Evolutionary conservation across 2,888 invertebrate genomes (phyloP), one percentile per base, ranked within the genome.

Genomic region (Tetrapedia diversipes): DNA sequence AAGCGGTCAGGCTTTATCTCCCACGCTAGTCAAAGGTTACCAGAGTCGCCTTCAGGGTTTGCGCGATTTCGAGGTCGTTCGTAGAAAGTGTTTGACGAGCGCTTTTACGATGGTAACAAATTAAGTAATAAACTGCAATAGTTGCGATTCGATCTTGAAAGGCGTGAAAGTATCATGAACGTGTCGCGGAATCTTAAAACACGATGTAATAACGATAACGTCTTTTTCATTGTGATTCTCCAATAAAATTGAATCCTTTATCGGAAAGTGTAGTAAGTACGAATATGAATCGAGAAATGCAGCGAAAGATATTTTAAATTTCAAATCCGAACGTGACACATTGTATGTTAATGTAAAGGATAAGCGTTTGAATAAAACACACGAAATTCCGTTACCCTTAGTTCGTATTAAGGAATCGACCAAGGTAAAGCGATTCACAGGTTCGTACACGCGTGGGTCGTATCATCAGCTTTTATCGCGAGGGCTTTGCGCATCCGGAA

Each of bases 21-120:
- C 83, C 88, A 88, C 87, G 87, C 86, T 88, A 85, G 75, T 85
- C 82, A 88, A 86, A 87, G 86, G 83, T 86, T 84, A 72, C 71
- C 67, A 53, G 10, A 82, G 79, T 83, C 76, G 79, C 78, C 85
- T 87, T 86, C 86, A 86, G 85, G 81, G 84, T 86, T 86, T 74
- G 69, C 56, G 72, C 70, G 81, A 84, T 85, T 87, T 88, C 85
- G 87, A 87, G 87, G 86, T 84, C 86, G 78, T 66, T 78, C 80
- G 53, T 64, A 60, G 72, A 68, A 57, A 61, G 60, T n/a, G 67
- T 29, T 27, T 14, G 53, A 60, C 53, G 27, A 14, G 24, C 24
- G 47, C 63, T 59, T 60, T 47, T 24, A 22, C 24, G 24, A n/a
- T 10, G 41, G 34, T 22, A 61, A 51, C 45, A 59, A 56, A 32